Evolutionary conservation across 2,888 invertebrate genomes (phyloP), one percentile per base, ranked within the genome.

Genomic region (Drosophila monieri): DNA sequence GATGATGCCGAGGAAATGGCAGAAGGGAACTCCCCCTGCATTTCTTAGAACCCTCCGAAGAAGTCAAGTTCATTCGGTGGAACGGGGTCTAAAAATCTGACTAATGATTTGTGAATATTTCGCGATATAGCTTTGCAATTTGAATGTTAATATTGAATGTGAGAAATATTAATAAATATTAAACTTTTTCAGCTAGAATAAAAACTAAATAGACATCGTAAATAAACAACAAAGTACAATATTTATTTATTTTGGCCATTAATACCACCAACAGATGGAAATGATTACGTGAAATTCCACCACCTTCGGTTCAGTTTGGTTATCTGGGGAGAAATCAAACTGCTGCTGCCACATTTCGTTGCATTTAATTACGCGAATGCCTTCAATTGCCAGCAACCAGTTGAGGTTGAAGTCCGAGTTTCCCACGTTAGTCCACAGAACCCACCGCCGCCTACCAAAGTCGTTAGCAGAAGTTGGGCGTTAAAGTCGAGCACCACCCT

Each of bases 341-440:
- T 66, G 43, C 53, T 69, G 65, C 47, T 67, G 67, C 35, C 74
- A 71, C 73, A 75, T 74, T 85, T 66, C 55, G 77, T 67, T 81
- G 86, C 81, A 86, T 84, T 86, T 86, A 84, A 81, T 81, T 86
- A 86, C 67, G 55, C 73, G 59, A 67, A 66, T 73, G 72, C 60
- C 66, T 72, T 37, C 54, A 56, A 60, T 55, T 67, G 70, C 80
- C 77, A 62, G 65, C 69, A 53, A 79, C 73, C 75, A 52, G 35
- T 62, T 30, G 59, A 65, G 48, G 49, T 35, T 44, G 55, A 66
- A 44, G 55, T 37, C 37, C 41, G 46, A 74, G 39, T 83, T 83
- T 86, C 81, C 86, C 81, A 83, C 81, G 81, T 80, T 85, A 48
- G 18, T 69, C 72, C 77, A 69, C 62, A 65, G 21, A 44, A 27